Evolutionary conservation across 1,140 invertebrate genomes (phyloP).

Genomic region (Papilio helenus): DNA sequence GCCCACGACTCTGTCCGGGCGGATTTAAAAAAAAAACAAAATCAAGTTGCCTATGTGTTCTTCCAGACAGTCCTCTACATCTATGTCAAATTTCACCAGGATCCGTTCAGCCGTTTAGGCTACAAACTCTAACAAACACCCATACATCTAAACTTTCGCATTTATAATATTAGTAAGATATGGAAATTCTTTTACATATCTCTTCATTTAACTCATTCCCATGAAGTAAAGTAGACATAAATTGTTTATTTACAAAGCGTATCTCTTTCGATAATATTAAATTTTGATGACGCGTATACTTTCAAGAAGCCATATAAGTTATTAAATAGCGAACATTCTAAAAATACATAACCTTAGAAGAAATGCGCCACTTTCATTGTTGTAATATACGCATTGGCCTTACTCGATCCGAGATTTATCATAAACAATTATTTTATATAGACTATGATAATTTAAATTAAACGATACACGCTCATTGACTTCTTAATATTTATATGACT

Average conservation of each 20-base stretch:
- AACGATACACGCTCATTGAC: background rate
- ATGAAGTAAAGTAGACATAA: background rate
- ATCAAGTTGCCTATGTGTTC: no score
- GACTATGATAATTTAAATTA: background rate
- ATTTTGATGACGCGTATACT: constrained; percentile 10
- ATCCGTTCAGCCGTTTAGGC: no score
- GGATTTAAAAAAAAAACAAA: no score
- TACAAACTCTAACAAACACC: no score
- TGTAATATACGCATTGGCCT: background rate
- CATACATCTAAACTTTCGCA: no score
- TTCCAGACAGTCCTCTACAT: no score
- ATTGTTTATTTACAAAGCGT: background rate
- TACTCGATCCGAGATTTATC: background rate
- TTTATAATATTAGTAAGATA: no score
- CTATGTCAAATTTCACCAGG: no score
- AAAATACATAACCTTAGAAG: constrained; percentile 25
- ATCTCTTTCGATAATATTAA: background rate
- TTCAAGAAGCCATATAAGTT: constrained; percentile 5
- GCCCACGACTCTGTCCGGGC: no score
- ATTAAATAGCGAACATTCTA: constrained; percentile 24
- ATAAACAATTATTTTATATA: background rate
- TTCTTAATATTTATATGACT: background rate
- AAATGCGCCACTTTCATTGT: background rate
- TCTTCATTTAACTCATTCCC: background rate
- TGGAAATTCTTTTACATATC: background rate